These are phyloP conservation scores for Catharus fuscescens DNA, from an alignment of 2,113 vertebrate species.

Conservation along the genomic window DNA sequence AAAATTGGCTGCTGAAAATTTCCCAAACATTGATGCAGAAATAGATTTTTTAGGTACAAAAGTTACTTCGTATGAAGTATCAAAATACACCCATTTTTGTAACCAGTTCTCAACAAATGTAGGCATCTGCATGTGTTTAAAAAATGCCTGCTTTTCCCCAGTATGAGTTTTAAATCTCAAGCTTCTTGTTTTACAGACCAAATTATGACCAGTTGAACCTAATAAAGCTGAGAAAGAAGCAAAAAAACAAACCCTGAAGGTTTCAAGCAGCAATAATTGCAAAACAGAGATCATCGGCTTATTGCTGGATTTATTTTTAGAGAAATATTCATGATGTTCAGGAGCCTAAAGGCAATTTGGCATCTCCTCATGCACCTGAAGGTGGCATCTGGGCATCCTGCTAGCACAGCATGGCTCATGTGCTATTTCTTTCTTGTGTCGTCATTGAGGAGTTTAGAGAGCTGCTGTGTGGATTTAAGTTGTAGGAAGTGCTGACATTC, in stretches of 20 bases:
- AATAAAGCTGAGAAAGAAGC: neutral
- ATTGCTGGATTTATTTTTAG: constrained; percentile 28
- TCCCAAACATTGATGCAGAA: neutral
- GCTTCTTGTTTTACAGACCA: neutral
- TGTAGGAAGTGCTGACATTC: constrained; percentile 58
- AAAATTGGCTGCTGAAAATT: neutral
- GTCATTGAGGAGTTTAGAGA: constrained; percentile 15
- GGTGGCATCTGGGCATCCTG: constrained; percentile 53
- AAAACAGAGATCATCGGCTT: neutral
- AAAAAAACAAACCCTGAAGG: neutral
- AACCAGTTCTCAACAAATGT: neutral
- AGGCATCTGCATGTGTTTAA: neutral
- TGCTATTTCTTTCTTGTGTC: constrained; percentile 53
- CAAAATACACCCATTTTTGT: neutral
- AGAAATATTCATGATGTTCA: neutral
- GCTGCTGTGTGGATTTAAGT: constrained; percentile 48
- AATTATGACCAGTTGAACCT: neutral
- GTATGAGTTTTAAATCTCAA: neutral
- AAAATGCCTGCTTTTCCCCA: neutral
- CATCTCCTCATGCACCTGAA: constrained; percentile 32
- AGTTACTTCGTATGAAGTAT: neutral
- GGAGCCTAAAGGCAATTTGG: constrained; percentile 16
- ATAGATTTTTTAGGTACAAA: neutral
- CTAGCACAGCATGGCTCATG: constrained; percentile 26
- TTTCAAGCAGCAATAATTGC: neutral